phyloP scores from a whole-genome alignment of 92 coral and sea anemone species.

The Anthopleura xanthogrammica region DNA sequence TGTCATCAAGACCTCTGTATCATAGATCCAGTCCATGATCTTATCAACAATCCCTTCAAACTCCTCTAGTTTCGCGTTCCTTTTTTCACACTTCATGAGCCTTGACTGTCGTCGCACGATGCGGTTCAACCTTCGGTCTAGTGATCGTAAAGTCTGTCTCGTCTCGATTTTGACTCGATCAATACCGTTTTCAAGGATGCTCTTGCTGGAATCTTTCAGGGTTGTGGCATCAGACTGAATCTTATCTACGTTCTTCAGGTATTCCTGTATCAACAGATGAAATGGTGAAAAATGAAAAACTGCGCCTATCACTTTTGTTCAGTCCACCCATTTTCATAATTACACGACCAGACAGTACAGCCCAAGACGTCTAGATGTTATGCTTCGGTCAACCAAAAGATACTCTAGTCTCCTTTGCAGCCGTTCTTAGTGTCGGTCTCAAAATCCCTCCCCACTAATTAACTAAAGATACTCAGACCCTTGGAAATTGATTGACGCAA shows the following conservation, averaged over 20 bases:
- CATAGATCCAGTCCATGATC: slow-evolving; percentile 97
- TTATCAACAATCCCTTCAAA: slow-evolving; percentile 95
- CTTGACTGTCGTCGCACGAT: slow-evolving; percentile 86
- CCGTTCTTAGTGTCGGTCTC: too few relatives aligned
- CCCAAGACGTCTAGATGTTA: too few relatives aligned
- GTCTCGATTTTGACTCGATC: slow-evolving; percentile 68
- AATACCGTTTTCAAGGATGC: slow-evolving; percentile 57
- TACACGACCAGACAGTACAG: too few relatives aligned
- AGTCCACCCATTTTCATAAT: too few relatives aligned
- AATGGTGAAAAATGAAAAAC: not conserved
- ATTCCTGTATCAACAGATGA: slow-evolving; percentile 45
- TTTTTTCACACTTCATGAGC: slow-evolving; percentile 90
- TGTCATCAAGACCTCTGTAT: slow-evolving; percentile 77
- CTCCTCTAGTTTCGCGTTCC: slow-evolving; percentile 84
- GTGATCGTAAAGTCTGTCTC: slow-evolving; percentile 68
- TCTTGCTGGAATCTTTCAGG: slow-evolving; percentile 77
- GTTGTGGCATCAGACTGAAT: slow-evolving; percentile 70
- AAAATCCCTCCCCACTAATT: too few relatives aligned
- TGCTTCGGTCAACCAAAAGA: too few relatives aligned
- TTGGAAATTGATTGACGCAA: too few relatives aligned
- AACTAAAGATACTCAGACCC: too few relatives aligned
- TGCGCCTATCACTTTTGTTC: too few relatives aligned
- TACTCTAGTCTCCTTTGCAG: too few relatives aligned
- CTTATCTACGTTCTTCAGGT: slow-evolving; percentile 72
- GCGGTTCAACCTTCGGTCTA: slow-evolving; percentile 85